phyloP scores from a whole-genome alignment of 1,140 invertebrate species.

The Popillia japonica region DNA sequence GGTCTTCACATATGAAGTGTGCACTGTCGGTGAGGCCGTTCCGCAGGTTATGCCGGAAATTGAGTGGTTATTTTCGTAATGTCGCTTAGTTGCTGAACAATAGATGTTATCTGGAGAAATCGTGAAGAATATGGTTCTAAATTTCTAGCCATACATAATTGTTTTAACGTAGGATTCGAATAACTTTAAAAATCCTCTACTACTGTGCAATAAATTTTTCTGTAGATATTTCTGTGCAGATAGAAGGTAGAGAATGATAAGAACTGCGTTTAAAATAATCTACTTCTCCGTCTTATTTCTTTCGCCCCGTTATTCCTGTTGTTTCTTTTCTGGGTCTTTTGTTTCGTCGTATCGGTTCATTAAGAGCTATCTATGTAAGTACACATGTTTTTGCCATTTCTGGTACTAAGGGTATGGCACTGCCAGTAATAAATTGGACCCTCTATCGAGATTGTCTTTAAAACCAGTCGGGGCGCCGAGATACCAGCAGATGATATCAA shows the following conservation, averaged over 20 bases:
- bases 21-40: background rate
- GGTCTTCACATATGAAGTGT: background rate
- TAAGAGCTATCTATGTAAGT: slow-evolving; percentile 50
- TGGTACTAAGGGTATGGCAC: slow-evolving; percentile 42
- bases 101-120: too few relatives aligned
- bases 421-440: slow-evolving; percentile 46
- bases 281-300: slow-evolving; percentile 3
- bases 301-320: slow-evolving; percentile 1
- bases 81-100: too few relatives aligned
- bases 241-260: slow-evolving; percentile 14
- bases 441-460: slow-evolving; percentile 47
- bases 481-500: slow-evolving; percentile 34
- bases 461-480: slow-evolving; percentile 46
- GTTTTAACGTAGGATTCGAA: too few relatives aligned
- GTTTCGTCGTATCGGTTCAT: slow-evolving; percentile 46
- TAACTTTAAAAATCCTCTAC: too few relatives aligned
- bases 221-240: background rate
- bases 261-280: slow-evolving; percentile 16
- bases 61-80: slow-evolving; percentile 17
- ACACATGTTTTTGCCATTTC: slow-evolving; percentile 51
- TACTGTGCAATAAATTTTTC: slow-evolving; percentile 28
- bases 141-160: too few relatives aligned
- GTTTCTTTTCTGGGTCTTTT: slow-evolving; percentile 29
- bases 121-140: too few relatives aligned
- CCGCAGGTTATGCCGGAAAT: background rate